phyloP scores from a whole-genome alignment of 2,888 invertebrate genomes.

The Melipona bicolor region DNA sequence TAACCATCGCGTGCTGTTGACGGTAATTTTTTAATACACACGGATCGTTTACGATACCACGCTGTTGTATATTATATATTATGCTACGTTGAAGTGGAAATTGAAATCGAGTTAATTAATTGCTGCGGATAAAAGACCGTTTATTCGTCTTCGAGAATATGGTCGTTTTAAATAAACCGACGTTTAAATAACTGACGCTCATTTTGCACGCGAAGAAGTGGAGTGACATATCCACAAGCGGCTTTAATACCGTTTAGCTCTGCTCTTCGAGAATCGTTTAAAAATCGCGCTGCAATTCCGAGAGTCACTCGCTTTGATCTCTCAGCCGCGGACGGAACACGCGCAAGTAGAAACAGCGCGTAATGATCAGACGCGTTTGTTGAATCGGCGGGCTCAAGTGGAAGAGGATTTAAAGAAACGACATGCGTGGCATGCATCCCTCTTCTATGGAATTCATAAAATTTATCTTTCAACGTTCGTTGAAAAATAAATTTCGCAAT shows the following conservation, averaged over 20 bases:
- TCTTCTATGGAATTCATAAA: not conserved
- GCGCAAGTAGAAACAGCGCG: not conserved
- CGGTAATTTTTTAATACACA: not conserved
- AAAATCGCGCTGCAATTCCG: not conserved
- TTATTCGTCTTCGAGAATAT: not conserved
- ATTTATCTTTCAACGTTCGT: too few relatives aligned
- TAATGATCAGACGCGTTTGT: not conserved
- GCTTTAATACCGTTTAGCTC: slow-evolving; percentile 7
- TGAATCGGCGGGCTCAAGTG: not conserved
- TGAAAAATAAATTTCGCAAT: too few relatives aligned
- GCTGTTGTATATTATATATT: not conserved
- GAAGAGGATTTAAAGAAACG: not conserved
- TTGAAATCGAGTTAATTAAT: not conserved
- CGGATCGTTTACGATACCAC: not conserved
- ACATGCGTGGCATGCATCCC: not conserved
- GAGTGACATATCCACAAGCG: not conserved
- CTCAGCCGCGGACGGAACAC: not conserved
- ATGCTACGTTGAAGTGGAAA: not conserved
- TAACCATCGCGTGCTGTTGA: not conserved
- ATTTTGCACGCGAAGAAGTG: too few relatives aligned
- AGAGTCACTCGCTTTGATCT: not conserved
- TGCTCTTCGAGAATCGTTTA: slow-evolving; percentile 1
- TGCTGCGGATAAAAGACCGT: not conserved
- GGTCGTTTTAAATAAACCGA: too few relatives aligned
- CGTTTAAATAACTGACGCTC: too few relatives aligned